Base-by-base conservation (phyloP, 1,140 invertebrate genomes). In the Drosophila arizonae region DNA sequence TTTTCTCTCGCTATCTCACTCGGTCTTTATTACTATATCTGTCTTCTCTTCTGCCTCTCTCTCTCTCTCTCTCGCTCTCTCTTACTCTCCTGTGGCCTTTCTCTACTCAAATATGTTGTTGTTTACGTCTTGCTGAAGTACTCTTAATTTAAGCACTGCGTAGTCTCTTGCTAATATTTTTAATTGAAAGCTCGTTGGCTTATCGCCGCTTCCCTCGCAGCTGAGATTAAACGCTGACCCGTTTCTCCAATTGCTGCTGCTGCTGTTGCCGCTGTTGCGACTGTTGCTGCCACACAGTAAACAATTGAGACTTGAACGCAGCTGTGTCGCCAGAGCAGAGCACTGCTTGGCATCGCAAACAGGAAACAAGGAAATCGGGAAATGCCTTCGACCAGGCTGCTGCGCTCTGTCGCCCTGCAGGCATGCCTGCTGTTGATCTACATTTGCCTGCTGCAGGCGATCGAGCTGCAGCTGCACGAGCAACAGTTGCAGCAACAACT, bases 381-480 rank as follows among this genome's bases (percentile, higher is more conserved):
- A 39, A 13, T 21, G 4, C 15, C 5, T 10, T 87, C 87, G 79
- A 63, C 84, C 30, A 33, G 30, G 17, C 62, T 87, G 17, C 45
- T 88, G 48, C 70, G 77, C 10, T 41, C 61, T 10, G 41, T 87
- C 67, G 50, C 52, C 26, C 30, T 71, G 30, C 76, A 88, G 28
- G 54, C 52, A 6, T 21, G 52, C n/a, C 71, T 87, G 43, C 68
- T 88, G 26, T 10, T 88, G 24, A 58, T 84, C 51, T 79, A 58
- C 10, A 43, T 88, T 5, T 84, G 80, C 11, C 36, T 82, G 26
- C 39, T 84, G 43, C 76, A 82, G 6, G 82, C 69, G 26, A n/a
- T 87, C 33, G 82, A 86, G 13, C 17, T 88, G 21, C 72, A 88
- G 33, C 13, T 86, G 13, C 82, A 86, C 17, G 82, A 86, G 33